phyloP scores from a whole-genome alignment of 2,113 vertebrate species.

The Ceyx cyanopectus region DNA sequence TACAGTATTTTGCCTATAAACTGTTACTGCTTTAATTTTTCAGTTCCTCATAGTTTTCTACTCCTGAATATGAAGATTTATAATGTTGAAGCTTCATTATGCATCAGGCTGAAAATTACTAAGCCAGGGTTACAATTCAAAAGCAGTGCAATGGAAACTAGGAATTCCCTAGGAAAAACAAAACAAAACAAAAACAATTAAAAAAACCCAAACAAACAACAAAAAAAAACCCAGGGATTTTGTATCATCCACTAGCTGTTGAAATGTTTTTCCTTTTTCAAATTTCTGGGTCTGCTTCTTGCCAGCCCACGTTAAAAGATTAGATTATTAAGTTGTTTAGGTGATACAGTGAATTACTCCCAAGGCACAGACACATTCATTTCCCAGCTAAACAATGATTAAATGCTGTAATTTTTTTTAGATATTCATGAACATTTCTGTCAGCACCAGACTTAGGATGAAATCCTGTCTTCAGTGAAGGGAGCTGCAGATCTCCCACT shows the following conservation, averaged over 20 bases:
- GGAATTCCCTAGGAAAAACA: background rate
- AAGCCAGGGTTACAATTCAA: constrained; percentile 6
- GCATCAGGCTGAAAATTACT: constrained; percentile 36
- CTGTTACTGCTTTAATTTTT: constrained; percentile 46
- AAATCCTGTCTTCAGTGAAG: background rate
- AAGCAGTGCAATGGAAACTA: constrained; percentile 2
- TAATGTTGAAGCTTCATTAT: constrained; percentile 41
- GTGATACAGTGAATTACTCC: too few relatives aligned
- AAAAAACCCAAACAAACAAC: background rate
- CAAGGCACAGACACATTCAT: too few relatives aligned
- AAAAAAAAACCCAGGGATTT: background rate
- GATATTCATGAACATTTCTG: background rate
- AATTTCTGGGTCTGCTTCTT: too few relatives aligned
- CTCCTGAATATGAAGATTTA: constrained; percentile 34
- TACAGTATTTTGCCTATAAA: constrained; percentile 30
- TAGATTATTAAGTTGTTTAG: too few relatives aligned
- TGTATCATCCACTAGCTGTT: background rate
- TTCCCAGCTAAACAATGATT: too few relatives aligned
- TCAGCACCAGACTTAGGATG: background rate
- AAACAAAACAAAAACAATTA: background rate
- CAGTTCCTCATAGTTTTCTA: constrained; percentile 21
- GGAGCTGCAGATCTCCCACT: background rate
- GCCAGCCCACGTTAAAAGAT: too few relatives aligned
- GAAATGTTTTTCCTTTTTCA: background rate
- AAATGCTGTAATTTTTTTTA: too few relatives aligned